Percentiles rank a stretch among this genome's conserved stretches.
Conservation (phyloP, 2,888 invertebrate species). For the Terebella lapidaria region DNA sequence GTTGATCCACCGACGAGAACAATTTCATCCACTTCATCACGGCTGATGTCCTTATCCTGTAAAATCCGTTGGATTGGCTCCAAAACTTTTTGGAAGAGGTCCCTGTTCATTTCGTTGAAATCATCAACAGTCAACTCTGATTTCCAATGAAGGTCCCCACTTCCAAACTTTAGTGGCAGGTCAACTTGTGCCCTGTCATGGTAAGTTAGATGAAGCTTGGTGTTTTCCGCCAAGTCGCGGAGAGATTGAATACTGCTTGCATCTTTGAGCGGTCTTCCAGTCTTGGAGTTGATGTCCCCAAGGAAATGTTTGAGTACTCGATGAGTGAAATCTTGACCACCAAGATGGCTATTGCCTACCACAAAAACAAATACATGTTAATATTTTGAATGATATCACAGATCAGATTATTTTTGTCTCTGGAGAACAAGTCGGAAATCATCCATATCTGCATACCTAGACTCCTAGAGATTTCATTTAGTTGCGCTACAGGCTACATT, state of each 20-base stretch:
- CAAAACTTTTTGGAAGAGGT: conserved; percentile 54
- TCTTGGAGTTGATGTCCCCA: conserved; percentile 36
- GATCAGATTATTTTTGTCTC: too few relatives aligned
- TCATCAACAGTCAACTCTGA: conserved; percentile 46
- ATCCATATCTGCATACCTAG: too few relatives aligned
- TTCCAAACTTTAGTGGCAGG: conserved; percentile 33
- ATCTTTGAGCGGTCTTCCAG: conserved; percentile 39
- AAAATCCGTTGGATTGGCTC: conserved; percentile 54
- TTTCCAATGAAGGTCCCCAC: conserved; percentile 25
- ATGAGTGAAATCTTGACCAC: conserved; percentile 58
- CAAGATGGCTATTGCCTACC: conserved; percentile 57
- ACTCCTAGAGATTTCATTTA: too few relatives aligned
- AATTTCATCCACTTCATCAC: conserved; percentile 55
- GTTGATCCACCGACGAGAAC: conserved; percentile 58
- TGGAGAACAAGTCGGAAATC: too few relatives aligned
- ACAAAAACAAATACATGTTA: too few relatives aligned
- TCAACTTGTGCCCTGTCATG: conserved; percentile 32
- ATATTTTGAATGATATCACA: too few relatives aligned
- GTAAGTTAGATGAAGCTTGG: conserved; percentile 51
- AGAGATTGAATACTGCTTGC: conserved; percentile 54
- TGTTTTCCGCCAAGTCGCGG: conserved; percentile 51
- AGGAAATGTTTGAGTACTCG: conserved; percentile 48
- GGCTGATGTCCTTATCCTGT: conserved; percentile 41
- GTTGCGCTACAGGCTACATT: too few relatives aligned
- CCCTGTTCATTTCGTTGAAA: conserved; percentile 55